Percentiles rank a stretch among this genome's conserved stretches.
Evolutionary conservation across 92 coral and sea anemone genomes (phyloP).

Genomic region (Paramuricea clavata): DNA sequence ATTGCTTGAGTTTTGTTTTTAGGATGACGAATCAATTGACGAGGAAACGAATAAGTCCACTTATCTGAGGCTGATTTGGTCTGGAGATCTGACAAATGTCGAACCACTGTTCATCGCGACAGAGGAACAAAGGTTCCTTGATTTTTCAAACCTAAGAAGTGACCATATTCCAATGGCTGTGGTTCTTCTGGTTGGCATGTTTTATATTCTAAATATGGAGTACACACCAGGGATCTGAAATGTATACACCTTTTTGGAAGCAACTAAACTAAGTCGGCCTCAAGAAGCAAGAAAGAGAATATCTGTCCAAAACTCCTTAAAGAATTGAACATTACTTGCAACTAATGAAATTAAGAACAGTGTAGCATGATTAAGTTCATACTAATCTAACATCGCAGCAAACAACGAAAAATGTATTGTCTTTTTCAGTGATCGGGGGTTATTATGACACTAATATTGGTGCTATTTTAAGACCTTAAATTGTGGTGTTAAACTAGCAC

Average conservation of each 20-base stretch:
- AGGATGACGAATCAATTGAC: constrained; percentile 9
- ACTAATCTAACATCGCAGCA: too few species aligned
- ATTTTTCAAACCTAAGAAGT: neutral
- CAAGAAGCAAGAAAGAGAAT: neutral
- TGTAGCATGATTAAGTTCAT: neutral
- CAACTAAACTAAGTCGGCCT: neutral
- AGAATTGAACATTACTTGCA: neutral
- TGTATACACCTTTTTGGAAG: neutral
- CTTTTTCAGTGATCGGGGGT: too few species aligned
- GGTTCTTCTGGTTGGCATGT: neutral
- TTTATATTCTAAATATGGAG: constrained; percentile 10
- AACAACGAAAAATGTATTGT: too few species aligned
- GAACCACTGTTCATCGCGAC: neutral
- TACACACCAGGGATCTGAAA: constrained; percentile 2
- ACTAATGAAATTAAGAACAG: neutral
- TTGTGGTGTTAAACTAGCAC: neutral
- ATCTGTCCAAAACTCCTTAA: neutral
- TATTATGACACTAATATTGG: neutral
- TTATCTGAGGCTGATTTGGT: neutral
- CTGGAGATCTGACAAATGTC: neutral
- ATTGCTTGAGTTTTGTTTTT: too few species aligned
- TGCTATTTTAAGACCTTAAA: neutral
- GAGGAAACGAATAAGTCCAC: neutral
- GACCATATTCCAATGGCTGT: neutral
- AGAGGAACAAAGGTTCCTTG: neutral